A percentile compares a stretch with the other conserved stretches of the same genome.
Conservation (phyloP, 1,140 invertebrate genomes). For the Drosophila bifasciata region DNA sequence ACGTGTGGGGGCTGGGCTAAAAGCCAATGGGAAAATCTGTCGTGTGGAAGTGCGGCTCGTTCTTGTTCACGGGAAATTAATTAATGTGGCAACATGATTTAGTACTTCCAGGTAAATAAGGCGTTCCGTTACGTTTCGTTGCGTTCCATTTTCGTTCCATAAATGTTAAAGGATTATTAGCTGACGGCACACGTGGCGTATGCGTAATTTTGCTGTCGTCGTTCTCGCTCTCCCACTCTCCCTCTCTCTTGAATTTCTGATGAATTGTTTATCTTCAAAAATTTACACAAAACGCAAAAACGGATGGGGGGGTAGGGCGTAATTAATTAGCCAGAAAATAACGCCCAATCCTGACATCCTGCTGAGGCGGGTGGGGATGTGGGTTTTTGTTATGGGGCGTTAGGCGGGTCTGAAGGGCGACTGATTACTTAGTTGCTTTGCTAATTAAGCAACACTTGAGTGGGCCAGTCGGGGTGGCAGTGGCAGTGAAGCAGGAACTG, state of each 20-base stretch:
- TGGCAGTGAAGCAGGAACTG: conserved; percentile 13
- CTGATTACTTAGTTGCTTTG: conserved; percentile 66
- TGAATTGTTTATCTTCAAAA: conserved; percentile 81
- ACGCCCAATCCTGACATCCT: conserved; percentile 24
- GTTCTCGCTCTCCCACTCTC: neutral
- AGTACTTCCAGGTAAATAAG: conserved; percentile 82
- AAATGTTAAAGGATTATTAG: conserved; percentile 83
- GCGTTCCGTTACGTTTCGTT: conserved; percentile 29
- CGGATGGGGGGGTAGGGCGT: conserved; percentile 39
- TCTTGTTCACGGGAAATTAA: conserved; percentile 77
- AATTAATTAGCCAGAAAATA: conserved; percentile 74
- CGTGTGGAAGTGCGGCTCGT: conserved; percentile 33
- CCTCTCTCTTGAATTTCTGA: conserved; percentile 64
- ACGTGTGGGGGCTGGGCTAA: neutral
- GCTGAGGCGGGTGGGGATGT: conserved; percentile 16
- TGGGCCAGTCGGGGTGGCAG: conserved; percentile 1
- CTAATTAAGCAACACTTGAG: conserved; percentile 68
- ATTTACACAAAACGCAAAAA: conserved; percentile 60
- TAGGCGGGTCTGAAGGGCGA: conserved; percentile 10
- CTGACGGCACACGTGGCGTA: conserved; percentile 78
- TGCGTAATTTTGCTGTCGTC: conserved; percentile 71
- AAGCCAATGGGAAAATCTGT: conserved; percentile 15
- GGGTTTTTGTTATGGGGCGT: conserved; percentile 26
- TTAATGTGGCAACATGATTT: conserved; percentile 81
- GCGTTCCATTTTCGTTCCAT: conserved; percentile 39